Conservation (phyloP, 2,113 vertebrate genomes). For the Ifrita kowaldi region DNA sequence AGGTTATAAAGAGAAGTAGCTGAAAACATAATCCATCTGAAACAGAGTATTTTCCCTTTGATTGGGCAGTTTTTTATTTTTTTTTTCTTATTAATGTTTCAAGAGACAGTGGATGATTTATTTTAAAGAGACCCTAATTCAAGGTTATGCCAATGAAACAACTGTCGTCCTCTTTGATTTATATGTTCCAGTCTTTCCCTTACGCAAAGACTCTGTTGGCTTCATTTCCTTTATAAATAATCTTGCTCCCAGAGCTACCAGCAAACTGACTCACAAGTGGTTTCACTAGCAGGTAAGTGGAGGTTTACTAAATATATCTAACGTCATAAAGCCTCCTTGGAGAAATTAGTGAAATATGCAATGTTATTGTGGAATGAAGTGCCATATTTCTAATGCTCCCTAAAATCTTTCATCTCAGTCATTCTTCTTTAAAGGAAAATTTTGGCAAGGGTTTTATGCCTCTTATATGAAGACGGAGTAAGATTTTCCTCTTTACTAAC, state of each 20-base stretch:
- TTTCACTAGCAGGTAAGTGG: conserved; percentile 66
- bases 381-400: background rate
- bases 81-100: background rate
- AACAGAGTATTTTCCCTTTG: background rate
- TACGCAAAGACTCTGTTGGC: conserved; percentile 49
- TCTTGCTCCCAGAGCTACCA: background rate
- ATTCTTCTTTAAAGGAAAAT: background rate
- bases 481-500: background rate
- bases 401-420: background rate
- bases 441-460: background rate
- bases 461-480: background rate
- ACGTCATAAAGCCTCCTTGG: background rate
- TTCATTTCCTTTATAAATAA: conserved; percentile 46
- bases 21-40: background rate
- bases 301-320: conserved; percentile 20
- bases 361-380: background rate
- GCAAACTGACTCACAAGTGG: background rate
- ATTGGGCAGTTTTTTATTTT: background rate
- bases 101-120: background rate
- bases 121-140: conserved; percentile 43
- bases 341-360: background rate
- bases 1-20: background rate
- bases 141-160: conserved; percentile 65
- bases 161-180: conserved; percentile 63
- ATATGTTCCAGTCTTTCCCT: conserved; percentile 52